Percentiles rank a stretch among this genome's conserved stretches.
Evolutionary conservation across 2,113 vertebrate species (phyloP).

Genomic region (Pardalotus punctatus): DNA sequence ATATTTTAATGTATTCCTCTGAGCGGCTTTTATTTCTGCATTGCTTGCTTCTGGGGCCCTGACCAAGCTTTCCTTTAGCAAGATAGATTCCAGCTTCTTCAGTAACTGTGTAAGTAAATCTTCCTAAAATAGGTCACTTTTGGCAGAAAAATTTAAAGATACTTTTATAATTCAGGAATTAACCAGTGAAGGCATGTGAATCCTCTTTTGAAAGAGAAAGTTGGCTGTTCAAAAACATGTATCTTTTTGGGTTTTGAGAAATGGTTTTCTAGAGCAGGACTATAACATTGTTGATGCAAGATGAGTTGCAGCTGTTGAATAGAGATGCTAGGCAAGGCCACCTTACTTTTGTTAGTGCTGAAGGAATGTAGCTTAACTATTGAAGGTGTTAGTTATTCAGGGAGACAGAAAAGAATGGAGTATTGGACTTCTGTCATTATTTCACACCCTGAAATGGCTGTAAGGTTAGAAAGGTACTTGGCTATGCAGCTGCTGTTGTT

Average conservation of each 20-base stretch:
- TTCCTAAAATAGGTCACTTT: constrained; percentile 6
- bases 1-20: not conserved
- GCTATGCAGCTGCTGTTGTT: not conserved
- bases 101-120: not conserved
- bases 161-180: not conserved
- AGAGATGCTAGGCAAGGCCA: not conserved
- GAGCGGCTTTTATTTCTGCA: not conserved
- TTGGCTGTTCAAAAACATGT: not conserved
- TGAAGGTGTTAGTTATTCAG: not conserved
- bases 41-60: not conserved
- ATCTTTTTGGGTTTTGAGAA: not conserved
- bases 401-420: not conserved
- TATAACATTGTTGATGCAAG: not conserved
- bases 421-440: not conserved
- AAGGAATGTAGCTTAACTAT: not conserved
- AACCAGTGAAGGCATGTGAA: not conserved
- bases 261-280: not conserved
- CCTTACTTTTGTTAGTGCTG: not conserved
- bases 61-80: not conserved
- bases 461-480: not conserved
- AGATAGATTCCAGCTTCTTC: not conserved
- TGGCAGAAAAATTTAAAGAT: not conserved
- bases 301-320: not conserved
- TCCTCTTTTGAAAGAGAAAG: not conserved
- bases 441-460: not conserved